These are phyloP conservation scores for Siniperca chuatsi DNA, from an alignment of 2,113 vertebrate genomes.

Conservation along the genomic window DNA sequence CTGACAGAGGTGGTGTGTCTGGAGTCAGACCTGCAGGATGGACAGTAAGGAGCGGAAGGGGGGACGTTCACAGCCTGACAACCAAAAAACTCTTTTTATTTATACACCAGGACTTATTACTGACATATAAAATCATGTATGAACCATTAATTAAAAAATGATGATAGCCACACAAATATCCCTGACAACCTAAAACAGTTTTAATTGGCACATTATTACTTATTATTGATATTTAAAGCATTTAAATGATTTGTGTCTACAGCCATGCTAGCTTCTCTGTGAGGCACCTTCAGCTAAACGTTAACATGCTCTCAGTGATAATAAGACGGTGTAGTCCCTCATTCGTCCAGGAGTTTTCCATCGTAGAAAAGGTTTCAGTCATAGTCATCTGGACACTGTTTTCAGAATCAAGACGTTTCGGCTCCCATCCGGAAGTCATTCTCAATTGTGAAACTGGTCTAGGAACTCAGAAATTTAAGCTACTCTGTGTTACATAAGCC, in stretches of 20 bases:
- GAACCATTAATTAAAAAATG: neutral
- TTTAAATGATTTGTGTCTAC: neutral
- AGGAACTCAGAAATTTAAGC: too few relatives aligned
- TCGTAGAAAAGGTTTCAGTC: too few relatives aligned
- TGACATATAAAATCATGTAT: neutral
- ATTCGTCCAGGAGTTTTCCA: too few relatives aligned
- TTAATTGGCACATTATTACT: neutral
- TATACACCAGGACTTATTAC: neutral
- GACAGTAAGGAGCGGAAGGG: constrained; percentile 86
- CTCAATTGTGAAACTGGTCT: too few relatives aligned
- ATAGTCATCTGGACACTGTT: too few relatives aligned
- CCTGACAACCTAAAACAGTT: neutral
- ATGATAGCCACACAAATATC: too few relatives aligned
- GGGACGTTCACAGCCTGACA: constrained; percentile 1
- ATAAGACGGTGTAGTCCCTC: too few relatives aligned
- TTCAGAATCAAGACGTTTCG: too few relatives aligned
- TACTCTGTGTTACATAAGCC: too few relatives aligned
- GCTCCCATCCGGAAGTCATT: too few relatives aligned
- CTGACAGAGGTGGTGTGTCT: constrained; percentile 84
- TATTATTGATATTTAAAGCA: neutral
- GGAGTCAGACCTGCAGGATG: constrained; percentile 85
- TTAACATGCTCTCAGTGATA: neutral
- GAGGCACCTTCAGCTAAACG: neutral
- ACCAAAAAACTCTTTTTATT: neutral
- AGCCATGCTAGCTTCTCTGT: neutral